A percentile compares a stretch with the other conserved stretches of the same genome.
phyloP scores from a whole-genome alignment of 2,888 invertebrate genomes.

The Dasysyrphus tricinctus region DNA sequence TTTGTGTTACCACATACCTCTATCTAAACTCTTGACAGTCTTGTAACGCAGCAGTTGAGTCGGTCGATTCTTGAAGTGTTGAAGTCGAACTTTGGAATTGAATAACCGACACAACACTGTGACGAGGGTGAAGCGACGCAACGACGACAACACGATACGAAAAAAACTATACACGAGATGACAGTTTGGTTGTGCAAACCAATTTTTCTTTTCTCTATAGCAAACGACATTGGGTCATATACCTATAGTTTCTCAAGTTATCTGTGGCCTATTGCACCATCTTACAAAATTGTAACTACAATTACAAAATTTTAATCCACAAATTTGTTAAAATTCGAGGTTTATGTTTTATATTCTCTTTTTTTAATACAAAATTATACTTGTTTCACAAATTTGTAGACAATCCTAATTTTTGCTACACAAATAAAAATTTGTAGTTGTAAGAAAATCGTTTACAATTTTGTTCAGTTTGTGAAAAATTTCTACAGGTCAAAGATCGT shows the following conservation, averaged over 20 bases:
- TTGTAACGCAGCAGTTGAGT: neutral
- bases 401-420: too few relatives aligned
- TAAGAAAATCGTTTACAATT: too few relatives aligned
- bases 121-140: neutral
- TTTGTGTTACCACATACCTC: constrained; percentile 20
- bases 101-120: neutral
- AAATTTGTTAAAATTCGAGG: too few relatives aligned
- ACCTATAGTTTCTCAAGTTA: neutral
- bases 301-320: too few relatives aligned
- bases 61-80: constrained; percentile 28
- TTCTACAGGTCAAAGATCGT: too few relatives aligned
- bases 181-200: constrained; percentile 43
- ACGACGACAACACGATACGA: neutral
- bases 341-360: too few relatives aligned
- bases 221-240: constrained; percentile 21
- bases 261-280: too few relatives aligned
- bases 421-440: too few relatives aligned
- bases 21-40: neutral
- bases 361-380: too few relatives aligned
- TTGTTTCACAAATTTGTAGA: too few relatives aligned
- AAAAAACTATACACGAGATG: neutral
- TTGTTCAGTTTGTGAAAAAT: too few relatives aligned
- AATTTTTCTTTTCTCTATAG: constrained; percentile 7
- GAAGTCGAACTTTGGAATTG: constrained; percentile 27
- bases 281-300: too few relatives aligned